A percentile compares a stretch with the other conserved stretches of the same genome.
Conservation (phyloP, 2,888 invertebrate genomes). For the Theristus sp. region DNA sequence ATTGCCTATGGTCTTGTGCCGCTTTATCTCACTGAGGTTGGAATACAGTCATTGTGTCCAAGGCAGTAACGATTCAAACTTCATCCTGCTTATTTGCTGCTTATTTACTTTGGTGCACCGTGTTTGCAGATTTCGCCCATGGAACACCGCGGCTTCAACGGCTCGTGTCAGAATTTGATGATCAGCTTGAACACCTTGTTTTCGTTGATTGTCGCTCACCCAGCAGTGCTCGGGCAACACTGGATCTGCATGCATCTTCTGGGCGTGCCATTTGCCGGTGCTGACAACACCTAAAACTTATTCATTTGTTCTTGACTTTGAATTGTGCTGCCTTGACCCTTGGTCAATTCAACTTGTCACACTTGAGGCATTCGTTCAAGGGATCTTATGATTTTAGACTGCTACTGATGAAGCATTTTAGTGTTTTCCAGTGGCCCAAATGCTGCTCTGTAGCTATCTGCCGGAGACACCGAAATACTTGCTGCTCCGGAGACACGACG, state of each 20-base stretch:
- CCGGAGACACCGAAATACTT: conserved; percentile 7
- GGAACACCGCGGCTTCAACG: not conserved
- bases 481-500: not conserved
- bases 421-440: conserved; percentile 1
- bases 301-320: too few species aligned
- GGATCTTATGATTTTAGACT: too few species aligned
- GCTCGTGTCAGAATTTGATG: conserved; percentile 1
- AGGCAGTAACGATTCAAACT: not conserved
- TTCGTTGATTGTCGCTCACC: not conserved
- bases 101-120: not conserved
- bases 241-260: conserved; percentile 1
- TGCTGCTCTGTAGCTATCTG: conserved; percentile 1
- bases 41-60: too few species aligned
- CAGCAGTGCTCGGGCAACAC: not conserved
- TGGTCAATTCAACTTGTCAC: too few species aligned
- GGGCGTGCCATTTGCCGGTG: too few species aligned
- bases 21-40: not conserved
- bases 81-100: too few species aligned
- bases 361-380: too few species aligned
- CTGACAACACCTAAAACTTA: too few species aligned
- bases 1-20: not conserved
- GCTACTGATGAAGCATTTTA: too few species aligned
- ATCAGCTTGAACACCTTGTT: conserved; percentile 5
- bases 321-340: too few species aligned
- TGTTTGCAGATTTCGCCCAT: not conserved